Evolutionary conservation across 2,888 invertebrate genomes (phyloP).

Genomic region (Eupeodes luniger): DNA sequence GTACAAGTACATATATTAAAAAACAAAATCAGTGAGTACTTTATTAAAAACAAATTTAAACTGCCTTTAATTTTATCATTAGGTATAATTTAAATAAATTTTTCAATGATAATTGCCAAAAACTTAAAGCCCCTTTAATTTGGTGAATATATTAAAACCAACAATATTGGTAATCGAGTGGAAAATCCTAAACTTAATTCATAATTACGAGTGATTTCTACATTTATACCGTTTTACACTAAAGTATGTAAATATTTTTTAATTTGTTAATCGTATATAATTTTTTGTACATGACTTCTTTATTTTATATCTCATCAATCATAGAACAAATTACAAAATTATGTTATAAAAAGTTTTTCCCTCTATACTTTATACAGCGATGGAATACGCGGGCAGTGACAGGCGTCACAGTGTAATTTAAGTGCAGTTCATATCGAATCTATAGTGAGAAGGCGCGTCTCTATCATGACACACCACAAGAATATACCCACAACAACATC

Average conservation of each 20-base stretch:
- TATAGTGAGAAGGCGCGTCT: constrained; percentile 44
- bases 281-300: constrained; percentile 15
- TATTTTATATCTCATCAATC: constrained; percentile 58
- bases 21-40: background rate
- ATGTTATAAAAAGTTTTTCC: constrained; percentile 40
- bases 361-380: constrained; percentile 1
- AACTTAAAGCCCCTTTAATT: too few species aligned
- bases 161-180: too few species aligned
- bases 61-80: background rate
- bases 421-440: constrained; percentile 67
- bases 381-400: constrained; percentile 63
- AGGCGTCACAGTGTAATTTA: constrained; percentile 74
- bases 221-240: background rate
- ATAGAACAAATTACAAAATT: constrained; percentile 65
- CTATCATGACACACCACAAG: constrained; percentile 11
- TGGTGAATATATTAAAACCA: too few species aligned
- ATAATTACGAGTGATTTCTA: too few species aligned
- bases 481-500: constrained; percentile 42
- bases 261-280: background rate
- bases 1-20: too few species aligned
- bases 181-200: too few species aligned
- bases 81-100: too few species aligned
- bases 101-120: too few species aligned
- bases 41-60: background rate
- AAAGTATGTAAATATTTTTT: background rate